phyloP scores from a whole-genome alignment of 2,113 vertebrate species.

The Sebastes schlegelii region DNA sequence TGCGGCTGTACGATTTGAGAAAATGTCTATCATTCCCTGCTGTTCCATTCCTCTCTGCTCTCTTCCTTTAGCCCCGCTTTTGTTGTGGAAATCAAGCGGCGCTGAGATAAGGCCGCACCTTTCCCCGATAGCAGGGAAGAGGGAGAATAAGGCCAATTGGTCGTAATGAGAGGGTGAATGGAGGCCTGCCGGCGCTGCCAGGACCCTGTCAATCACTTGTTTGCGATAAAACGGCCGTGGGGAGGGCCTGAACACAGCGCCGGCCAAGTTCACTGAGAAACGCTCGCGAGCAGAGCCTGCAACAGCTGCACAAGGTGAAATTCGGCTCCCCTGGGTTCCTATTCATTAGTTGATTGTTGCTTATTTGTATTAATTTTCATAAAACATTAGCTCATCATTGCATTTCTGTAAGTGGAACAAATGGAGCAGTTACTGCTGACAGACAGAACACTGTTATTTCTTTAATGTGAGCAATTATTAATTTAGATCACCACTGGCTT shows the following conservation, averaged over 20 bases:
- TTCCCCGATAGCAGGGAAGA: conserved; percentile 79
- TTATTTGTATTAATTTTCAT: conserved; percentile 51
- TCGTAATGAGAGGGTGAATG: conserved; percentile 84
- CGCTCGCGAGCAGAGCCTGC: conserved; percentile 18
- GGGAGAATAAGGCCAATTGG: conserved; percentile 88
- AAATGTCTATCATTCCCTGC: conserved; percentile 61
- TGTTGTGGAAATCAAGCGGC: conserved; percentile 78
- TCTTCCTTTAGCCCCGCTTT: conserved; percentile 46
- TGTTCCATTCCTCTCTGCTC: conserved; percentile 49
- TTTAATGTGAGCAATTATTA: not conserved
- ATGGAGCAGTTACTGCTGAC: not conserved
- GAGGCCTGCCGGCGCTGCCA: conserved; percentile 76
- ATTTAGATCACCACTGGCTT: not conserved
- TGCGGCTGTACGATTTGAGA: conserved; percentile 55
- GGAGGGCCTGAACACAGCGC: conserved; percentile 61
- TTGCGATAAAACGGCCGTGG: conserved; percentile 70
- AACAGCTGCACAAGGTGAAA: conserved; percentile 51
- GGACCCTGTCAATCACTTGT: conserved; percentile 88
- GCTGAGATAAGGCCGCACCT: conserved; percentile 85
- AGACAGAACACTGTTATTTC: not conserved
- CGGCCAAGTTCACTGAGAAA: conserved; percentile 81
- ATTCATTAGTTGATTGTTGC: conserved; percentile 49
- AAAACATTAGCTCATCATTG: conserved; percentile 27
- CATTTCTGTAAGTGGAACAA: conserved; percentile 12
- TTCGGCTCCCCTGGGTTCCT: conserved; percentile 35